Percentiles rank a stretch among this genome's conserved stretches.
These are phyloP conservation scores for Melipona beecheii DNA, from an alignment of 2,888 invertebrate genomes.

Conservation along the genomic window DNA sequence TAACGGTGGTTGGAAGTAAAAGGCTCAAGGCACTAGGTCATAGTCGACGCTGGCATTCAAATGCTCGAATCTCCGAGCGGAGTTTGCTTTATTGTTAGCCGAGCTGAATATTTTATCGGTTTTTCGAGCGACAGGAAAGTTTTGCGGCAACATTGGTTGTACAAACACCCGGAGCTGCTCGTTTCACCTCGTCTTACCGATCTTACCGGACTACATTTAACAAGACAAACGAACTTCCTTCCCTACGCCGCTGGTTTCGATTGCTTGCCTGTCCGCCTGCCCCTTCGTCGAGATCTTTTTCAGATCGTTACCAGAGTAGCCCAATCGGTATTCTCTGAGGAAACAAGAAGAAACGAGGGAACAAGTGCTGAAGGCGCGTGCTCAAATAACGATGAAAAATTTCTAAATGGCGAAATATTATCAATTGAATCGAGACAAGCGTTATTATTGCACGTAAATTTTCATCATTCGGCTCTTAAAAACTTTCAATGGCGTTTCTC, in stretches of 20 bases:
- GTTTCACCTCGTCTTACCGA: slow-evolving; percentile 2
- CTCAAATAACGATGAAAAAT: no score
- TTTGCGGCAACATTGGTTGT: slow-evolving; percentile 10
- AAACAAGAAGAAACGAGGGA: not conserved
- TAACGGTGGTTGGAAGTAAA: slow-evolving; percentile 53
- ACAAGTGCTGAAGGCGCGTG: no score
- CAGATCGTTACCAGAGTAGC: slow-evolving; percentile 5
- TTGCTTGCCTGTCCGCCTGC: slow-evolving; percentile 2
- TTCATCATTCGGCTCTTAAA: no score
- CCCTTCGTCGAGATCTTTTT: slow-evolving; percentile 31
- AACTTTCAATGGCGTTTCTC: no score
- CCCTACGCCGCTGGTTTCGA: no score
- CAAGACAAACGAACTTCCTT: not conserved
- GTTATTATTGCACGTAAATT: no score
- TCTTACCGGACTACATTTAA: slow-evolving; percentile 4
- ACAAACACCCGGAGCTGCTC: slow-evolving; percentile 26
- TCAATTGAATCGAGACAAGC: no score
- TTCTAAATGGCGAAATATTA: no score
- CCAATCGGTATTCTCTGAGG: slow-evolving; percentile 3
- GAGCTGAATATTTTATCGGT: slow-evolving; percentile 53
- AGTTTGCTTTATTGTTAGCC: slow-evolving; percentile 55
- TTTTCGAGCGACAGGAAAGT: slow-evolving; percentile 37
- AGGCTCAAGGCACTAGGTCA: slow-evolving; percentile 58
- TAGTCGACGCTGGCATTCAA: slow-evolving; percentile 44
- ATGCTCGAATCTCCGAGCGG: slow-evolving; percentile 36